Percentiles rank a stretch among this genome's conserved stretches.
phyloP scores from a whole-genome alignment of 1,140 invertebrate species.

The Saxidomus purpurata region DNA sequence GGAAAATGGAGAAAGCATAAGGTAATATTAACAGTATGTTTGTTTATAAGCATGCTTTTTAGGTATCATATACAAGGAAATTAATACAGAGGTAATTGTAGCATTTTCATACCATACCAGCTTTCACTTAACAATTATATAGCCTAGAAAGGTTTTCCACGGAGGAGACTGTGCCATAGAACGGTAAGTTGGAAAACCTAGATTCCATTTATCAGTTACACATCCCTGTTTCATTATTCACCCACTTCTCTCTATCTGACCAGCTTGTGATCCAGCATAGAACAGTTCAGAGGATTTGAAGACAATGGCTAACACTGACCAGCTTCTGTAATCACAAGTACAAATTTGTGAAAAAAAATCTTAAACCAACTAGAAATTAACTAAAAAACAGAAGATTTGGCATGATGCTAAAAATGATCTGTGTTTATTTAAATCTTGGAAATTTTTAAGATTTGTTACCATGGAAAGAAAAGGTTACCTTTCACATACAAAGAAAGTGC shows the following conservation, averaged over 20 bases:
- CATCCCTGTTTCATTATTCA: slow-evolving; percentile 14
- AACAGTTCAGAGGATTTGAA: neutral
- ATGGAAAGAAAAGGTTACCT: no score
- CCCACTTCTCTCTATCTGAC: neutral
- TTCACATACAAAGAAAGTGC: no score
- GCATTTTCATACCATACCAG: neutral
- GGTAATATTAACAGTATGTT: neutral
- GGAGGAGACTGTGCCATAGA: neutral
- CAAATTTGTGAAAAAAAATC: no score
- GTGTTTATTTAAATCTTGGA: no score
- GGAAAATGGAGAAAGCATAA: neutral
- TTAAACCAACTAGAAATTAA: no score
- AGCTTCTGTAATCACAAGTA: no score
- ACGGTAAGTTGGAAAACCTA: slow-evolving; percentile 8
- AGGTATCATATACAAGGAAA: neutral
- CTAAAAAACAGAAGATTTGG: no score
- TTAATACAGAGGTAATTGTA: neutral
- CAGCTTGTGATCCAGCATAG: slow-evolving; percentile 1
- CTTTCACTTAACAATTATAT: neutral
- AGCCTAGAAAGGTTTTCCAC: neutral
- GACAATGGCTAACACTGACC: no score
- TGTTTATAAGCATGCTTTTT: slow-evolving; percentile 14
- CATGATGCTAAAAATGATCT: no score
- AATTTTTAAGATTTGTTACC: no score
- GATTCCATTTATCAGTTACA: neutral